phyloP scores from a whole-genome alignment of 2,888 invertebrate genomes.

The Lasioglossum villosulum region DNA sequence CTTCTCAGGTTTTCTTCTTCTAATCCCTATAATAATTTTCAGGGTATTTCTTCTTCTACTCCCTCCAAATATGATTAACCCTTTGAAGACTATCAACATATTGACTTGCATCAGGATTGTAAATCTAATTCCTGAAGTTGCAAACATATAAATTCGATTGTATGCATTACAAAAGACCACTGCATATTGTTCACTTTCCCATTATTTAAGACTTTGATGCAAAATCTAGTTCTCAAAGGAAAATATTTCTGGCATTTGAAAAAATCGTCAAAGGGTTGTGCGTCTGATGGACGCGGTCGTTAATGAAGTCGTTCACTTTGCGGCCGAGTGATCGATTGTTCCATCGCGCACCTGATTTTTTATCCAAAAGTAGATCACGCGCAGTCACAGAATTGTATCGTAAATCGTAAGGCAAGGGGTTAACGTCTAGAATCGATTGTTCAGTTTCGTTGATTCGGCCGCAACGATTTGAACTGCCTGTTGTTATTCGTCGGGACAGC shows the following conservation, averaged over 20 bases:
- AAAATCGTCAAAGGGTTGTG: not conserved
- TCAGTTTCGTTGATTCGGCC: slow-evolving; percentile 63
- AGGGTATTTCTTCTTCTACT: too few species aligned
- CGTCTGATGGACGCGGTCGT: not conserved
- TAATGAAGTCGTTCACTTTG: not conserved
- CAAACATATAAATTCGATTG: not conserved
- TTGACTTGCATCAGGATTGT: not conserved
- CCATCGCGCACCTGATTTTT: not conserved
- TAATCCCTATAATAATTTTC: too few species aligned
- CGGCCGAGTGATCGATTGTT: not conserved
- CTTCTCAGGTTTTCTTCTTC: too few species aligned
- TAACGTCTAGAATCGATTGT: not conserved
- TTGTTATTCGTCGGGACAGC: slow-evolving; percentile 54
- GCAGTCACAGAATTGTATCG: not conserved
- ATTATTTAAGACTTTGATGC: not conserved
- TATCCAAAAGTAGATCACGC: not conserved
- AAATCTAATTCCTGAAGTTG: too few species aligned
- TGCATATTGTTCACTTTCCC: not conserved
- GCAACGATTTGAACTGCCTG: slow-evolving; percentile 54
- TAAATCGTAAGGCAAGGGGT: slow-evolving; percentile 6
- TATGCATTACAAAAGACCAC: too few species aligned
- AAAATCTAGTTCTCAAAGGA: not conserved
- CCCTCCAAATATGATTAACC: not conserved
- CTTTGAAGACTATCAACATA: not conserved
- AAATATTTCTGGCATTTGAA: not conserved